A percentile compares a stretch with the other conserved stretches of the same genome.
Conservation (phyloP, 2,113 vertebrate species). For the Australoheros scitulus region DNA sequence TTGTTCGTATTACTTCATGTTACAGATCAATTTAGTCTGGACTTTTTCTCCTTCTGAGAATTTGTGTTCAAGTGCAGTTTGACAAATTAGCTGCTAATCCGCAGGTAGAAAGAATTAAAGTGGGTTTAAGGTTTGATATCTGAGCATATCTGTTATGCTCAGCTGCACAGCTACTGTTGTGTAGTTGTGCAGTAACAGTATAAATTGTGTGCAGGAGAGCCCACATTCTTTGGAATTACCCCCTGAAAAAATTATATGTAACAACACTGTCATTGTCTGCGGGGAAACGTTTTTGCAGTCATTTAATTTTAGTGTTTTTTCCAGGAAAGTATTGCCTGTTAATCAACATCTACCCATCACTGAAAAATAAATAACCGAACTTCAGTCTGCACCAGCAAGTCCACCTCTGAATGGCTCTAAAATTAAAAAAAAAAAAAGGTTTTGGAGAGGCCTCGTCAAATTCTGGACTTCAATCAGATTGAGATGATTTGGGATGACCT, state of each 20-base stretch:
- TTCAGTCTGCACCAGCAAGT: no score
- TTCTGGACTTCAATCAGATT: no score
- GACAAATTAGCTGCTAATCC: not conserved
- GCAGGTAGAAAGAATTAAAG: not conserved
- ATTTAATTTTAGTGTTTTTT: not conserved
- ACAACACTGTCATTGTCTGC: not conserved
- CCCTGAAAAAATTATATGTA: not conserved
- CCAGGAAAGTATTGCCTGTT: not conserved
- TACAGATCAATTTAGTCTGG: not conserved
- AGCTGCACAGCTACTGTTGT: no score
- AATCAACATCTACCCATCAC: not conserved
- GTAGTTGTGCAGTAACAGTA: not conserved
- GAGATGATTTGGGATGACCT: no score
- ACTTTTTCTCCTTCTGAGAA: not conserved
- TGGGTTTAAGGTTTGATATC: no score
- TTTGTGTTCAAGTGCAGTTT: not conserved
- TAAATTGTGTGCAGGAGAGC: not conserved
- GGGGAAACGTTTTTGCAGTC: not conserved
- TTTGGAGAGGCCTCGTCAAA: no score
- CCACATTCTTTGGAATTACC: not conserved
- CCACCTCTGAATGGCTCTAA: no score
- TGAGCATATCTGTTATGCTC: no score
- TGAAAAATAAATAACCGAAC: not conserved
- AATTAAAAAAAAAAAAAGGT: no score
- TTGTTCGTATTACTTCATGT: not conserved